Percentiles rank a stretch among this genome's conserved stretches.
These are phyloP conservation scores for Peromyscus attwateri DNA, from an alignment of 2,797 vertebrate genomes.

Conservation along the genomic window DNA sequence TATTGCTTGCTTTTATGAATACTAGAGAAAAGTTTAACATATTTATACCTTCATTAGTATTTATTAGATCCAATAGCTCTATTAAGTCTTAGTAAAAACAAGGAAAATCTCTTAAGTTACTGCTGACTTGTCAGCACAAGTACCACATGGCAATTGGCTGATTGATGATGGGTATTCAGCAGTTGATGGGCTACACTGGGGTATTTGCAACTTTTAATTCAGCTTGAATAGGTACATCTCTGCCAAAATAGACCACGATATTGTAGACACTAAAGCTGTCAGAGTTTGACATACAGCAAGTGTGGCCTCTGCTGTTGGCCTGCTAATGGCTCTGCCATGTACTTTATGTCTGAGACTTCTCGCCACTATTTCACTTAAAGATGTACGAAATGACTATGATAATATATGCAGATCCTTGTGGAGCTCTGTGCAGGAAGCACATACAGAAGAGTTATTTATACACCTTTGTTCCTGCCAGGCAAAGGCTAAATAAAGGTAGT, in stretches of 20 bases:
- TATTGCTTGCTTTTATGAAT: background rate
- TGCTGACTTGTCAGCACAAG: background rate
- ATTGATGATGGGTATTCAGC: slow-evolving; percentile 9
- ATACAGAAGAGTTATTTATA: slow-evolving; percentile 49
- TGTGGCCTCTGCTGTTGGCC: background rate
- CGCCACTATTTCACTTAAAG: slow-evolving; percentile 60
- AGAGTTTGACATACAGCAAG: slow-evolving; percentile 54
- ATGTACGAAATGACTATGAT: slow-evolving; percentile 31
- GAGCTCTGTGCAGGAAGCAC: background rate
- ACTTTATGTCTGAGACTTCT: background rate
- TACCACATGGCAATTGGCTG: background rate
- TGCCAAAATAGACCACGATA: slow-evolving; percentile 19
- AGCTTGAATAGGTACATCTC: background rate
- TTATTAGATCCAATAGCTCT: background rate
- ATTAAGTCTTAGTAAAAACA: background rate
- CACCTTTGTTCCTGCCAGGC: slow-evolving; percentile 18
- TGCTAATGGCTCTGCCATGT: slow-evolving; percentile 21
- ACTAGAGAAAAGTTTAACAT: background rate
- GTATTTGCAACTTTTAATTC: slow-evolving; percentile 56
- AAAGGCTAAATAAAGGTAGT: slow-evolving; percentile 28
- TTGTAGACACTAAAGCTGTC: slow-evolving; percentile 37
- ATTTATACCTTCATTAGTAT: background rate
- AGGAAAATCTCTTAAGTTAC: background rate
- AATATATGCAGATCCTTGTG: slow-evolving; percentile 17
- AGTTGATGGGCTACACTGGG: background rate